Percentiles rank a stretch among this genome's conserved stretches.
phyloP scores from a whole-genome alignment of 92 coral and sea anemone genomes.

The Umimayanthus chanpuru region DNA sequence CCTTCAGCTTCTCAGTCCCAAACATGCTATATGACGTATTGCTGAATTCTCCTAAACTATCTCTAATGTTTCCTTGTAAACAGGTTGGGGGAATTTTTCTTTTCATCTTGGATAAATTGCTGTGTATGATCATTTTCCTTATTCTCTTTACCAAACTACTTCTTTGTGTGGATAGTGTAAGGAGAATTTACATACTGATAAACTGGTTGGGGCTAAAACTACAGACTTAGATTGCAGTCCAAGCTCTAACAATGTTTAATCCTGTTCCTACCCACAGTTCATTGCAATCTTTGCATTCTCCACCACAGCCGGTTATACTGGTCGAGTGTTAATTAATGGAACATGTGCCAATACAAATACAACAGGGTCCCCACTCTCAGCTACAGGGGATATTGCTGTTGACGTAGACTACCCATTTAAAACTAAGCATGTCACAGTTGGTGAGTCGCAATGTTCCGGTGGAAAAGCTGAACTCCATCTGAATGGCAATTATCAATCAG shows the following conservation, averaged over 20 bases:
- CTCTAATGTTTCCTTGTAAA: no score
- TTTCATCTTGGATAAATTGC: no score
- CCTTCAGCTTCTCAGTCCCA: no score
- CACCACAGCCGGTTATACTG: conserved; percentile 85
- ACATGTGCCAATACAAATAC: background rate
- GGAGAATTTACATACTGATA: no score
- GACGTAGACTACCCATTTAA: conserved; percentile 82
- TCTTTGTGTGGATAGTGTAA: no score
- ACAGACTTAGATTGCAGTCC: background rate
- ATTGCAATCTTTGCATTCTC: conserved; percentile 97
- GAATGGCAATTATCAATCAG: conserved; percentile 65
- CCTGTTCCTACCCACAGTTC: conserved; percentile 54
- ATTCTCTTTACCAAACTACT: no score
- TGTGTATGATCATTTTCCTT: no score
- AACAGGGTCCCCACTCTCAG: background rate
- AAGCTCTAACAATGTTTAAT: background rate
- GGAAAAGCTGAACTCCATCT: background rate
- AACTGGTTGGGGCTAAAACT: no score
- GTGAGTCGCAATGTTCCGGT: background rate
- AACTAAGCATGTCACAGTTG: background rate
- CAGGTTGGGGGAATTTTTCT: no score
- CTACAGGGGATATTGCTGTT: conserved; percentile 27
- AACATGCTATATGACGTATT: no score
- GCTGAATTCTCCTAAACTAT: no score
- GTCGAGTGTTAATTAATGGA: conserved; percentile 54